Base-by-base conservation (phyloP, 37 sponge, comb jelly and placozoan species). In the Crambe crambe region DNA sequence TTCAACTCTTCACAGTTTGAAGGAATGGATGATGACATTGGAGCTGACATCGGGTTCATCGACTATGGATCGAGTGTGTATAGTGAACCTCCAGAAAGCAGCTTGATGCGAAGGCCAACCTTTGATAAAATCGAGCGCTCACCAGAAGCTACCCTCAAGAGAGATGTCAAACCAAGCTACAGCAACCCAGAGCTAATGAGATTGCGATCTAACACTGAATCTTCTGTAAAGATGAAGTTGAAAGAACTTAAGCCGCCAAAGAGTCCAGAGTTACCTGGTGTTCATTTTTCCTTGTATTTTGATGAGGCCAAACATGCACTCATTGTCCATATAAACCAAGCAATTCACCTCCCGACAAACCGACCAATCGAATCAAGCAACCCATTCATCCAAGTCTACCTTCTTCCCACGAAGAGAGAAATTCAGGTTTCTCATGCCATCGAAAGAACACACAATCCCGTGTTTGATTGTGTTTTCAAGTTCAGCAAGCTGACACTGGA, bases 391-490 rank as follows among this genome's bases (percentile, higher is more conserved):
- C 23, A 42, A 30, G 74, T 27, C 22, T 73, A 73, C 74, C 42
- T 73, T 6, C 74, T 73, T 42, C 74, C 74, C 3, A 73, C 2
- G 3, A 73, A 73, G 35, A 26, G 8, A 35, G n/a, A 35, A 1
- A 26, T 70, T 6, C 70, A 70, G 26, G 42, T 40, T n/a, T 70
- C 70, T 1, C 42, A 32, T 42, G 40, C 17, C 25, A 23, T 70
- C 2, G 26, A 70, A 22, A 12, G 43, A 35, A 70, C 70, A 3
- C 42, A 42, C 3, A 17, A 70, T 36, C 70, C 70, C 3, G 42
- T 70, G n/a, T 70, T 70, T 36, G 37, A 70, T 70, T 42, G 35
- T 23, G 42, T 42, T 18, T 70, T 70, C 42, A 70, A 70, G 70
- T 70, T 70, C 20, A 31, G 18, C 27, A 3, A 54, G 30, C 20